Evolutionary conservation across 2,888 invertebrate species (phyloP), one percentile per base, ranked within the genome.

Genomic region (Elysia crispata): DNA sequence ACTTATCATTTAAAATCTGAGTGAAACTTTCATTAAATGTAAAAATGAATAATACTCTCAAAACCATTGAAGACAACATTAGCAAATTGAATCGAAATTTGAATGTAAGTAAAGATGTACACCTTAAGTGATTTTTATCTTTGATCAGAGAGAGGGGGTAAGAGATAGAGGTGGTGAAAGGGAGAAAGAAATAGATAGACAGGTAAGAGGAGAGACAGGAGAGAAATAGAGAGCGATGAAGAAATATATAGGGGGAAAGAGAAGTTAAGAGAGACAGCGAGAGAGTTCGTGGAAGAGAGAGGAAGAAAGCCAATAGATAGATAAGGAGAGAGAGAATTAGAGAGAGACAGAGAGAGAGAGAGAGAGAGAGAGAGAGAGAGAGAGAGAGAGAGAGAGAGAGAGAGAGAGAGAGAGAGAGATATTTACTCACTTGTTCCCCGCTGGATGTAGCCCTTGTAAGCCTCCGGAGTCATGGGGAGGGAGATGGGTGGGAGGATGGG

Each of bases 361-460:
- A 5, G 33, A 1, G 0, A 50, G 50, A 50, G n/a, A 54, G 54
- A n/a, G 25, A 73, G 54, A 50, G 13, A 50, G 50, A 15, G 67
- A 30, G 67, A 72, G 41, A 70, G 70, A 70, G 33, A 69, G 69
- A n/a, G 64, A 62, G 75, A 60, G 50, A 75, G 20, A 75, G 49
- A 67, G 67, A 76, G 67, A 76, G 67, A 76, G 76, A 76, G 20
- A 77, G 77, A 77, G 54, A 69, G 67, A 69, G 69, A 69, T 62
- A 64, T 30, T 20, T 20, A 77, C 82, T 82, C 33, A 83, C 83
- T 79, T 49, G 83, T 82, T 6, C 83, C 83, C 41, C 83, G 72
- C 77, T 83, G 83, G 57, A 80, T 80, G 80, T 83, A 83, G 66
- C 83, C 83, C 15, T 81, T 78, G 77, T 83, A 83, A 13, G 80